Base-by-base conservation (phyloP, 1,140 invertebrate species). In the Heliconius hermathena region DNA sequence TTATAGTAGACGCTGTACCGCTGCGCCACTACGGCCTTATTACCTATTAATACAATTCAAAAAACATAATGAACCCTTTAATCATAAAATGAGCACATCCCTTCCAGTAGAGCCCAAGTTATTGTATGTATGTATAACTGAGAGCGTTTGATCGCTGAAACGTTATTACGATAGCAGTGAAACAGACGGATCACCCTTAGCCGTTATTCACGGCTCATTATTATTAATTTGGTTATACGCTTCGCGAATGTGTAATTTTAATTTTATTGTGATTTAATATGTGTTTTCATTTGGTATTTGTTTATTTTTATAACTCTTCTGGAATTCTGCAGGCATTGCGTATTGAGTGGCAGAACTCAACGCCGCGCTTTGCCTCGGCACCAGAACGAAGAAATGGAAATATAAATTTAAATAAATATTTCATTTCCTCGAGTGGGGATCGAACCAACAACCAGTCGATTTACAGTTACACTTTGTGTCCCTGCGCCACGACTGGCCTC, bases 141-240 rank as follows among this genome's bases (percentile, higher is more conserved):
- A 18, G 38, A 29, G 20, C 72, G 38, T 73, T 79, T 79, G 78
- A 74, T 79, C 78, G 72, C 18, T 74, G 78, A 77, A 77, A 77
- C 46, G 49, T 77, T 73, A 66, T 66, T 29, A 77, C 41, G 76
- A 77, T 71, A 26, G 74, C 76, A 71, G 76, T 71, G 8, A 54
- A 77, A 71, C 76, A 71, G 66, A 77, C 76, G 33, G 76, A 77
- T 76, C 57, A 76, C 74, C 29, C 71, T 76, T 76, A 60, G 66
- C 74, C 41, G 74, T 76, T 74, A 75, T 75, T 76, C 74, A 71
- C 74, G 74, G n/a, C 36, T n/a, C 74, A 71, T 76, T 76, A 71
- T 71, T 76, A 76, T 76, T 76, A 70, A 76, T 76, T 76, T 29
- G 74, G 57, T 71, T 76, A 76, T 71, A 33, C 74, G 74, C 54